phyloP scores from a whole-genome alignment of 1,140 invertebrate species.

The Megalonaias nervosa region DNA sequence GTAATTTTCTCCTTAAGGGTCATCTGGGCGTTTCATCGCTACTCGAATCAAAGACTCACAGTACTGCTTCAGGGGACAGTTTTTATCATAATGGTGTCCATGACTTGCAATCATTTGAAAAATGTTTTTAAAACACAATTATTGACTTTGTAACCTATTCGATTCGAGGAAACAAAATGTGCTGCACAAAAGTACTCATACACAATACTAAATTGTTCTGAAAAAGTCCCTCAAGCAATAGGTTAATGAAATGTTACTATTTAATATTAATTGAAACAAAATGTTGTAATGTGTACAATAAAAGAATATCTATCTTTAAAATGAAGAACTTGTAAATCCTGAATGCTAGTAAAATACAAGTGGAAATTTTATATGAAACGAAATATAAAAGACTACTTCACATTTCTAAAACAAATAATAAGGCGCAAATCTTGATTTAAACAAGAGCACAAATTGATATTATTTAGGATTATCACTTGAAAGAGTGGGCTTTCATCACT shows the following conservation, averaged over 20 bases:
- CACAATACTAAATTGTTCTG: no score
- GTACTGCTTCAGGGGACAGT: not conserved
- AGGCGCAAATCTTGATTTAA: not conserved
- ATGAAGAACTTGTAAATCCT: not conserved
- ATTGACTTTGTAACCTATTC: not conserved
- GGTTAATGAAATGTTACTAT: constrained; percentile 1
- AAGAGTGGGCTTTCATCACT: constrained; percentile 12
- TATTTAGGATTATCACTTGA: not conserved
- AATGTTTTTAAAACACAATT: constrained; percentile 20
- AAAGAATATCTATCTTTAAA: not conserved
- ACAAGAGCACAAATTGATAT: not conserved
- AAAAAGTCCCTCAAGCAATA: not conserved
- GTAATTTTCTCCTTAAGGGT: no score
- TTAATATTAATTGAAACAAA: constrained; percentile 3
- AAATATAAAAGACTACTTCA: not conserved
- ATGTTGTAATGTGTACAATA: not conserved
- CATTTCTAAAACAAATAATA: not conserved
- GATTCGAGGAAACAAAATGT: no score
- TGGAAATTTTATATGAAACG: not conserved
- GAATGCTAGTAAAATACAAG: not conserved
- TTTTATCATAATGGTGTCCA: constrained; percentile 5
- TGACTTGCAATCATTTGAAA: constrained; percentile 8
- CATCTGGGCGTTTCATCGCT: no score
- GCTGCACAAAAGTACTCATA: no score
- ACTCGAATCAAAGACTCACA: no score